Base-by-base conservation (phyloP, 2,888 invertebrate species). In the Ormyrus rosae region DNA sequence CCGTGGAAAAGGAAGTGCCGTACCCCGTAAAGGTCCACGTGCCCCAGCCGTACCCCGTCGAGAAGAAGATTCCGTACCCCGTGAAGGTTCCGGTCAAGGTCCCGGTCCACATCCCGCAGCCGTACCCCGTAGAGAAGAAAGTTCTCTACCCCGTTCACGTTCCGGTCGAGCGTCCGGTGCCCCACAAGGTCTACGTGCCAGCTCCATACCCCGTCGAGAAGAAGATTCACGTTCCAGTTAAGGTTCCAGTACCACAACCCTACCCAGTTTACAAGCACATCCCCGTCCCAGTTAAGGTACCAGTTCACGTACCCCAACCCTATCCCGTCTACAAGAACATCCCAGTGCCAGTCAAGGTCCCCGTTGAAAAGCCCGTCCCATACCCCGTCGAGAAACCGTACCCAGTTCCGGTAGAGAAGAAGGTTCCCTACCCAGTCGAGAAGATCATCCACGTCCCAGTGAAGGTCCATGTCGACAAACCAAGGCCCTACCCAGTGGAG, bases 291-390 rank as follows among this genome's bases (percentile, higher is more conserved):
- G 95, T 95, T 60, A 94, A 95, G 87, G 93, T 95, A 6, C 93
- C 94, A 79, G 95, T 95, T 78, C 95, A 95, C 87, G 94, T 95
- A 65, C 93, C 94, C 73, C 95, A 95, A 82, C 96, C 95, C 11
- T 95, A 93, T 91, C 95, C 95, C 68, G 96, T 96, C 34, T 94
- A 95, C 87, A 95, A 95, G 87, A 92, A 93, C 82, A 91, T 96
- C 65, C 95, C 94, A 83, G 94, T 94, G 86, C 94, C 95, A 81
- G 95, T 96, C 0, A 92, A 94, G 85, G 95, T 95, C 1, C 93
- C 91, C 0, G 95, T 96, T 4, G 94, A 94, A 85, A 95, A 86
- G 63, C 87, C 83, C 0, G 88, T 89, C 6, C 89, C 90, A 0
- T 87, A 87, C 70, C 94, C 92, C 69, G 94, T 96, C 0, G 95